Evolutionary conservation across 2,888 invertebrate species (phyloP), one percentile per base, ranked within the genome.

Genomic region (Plebejus melissa): DNA sequence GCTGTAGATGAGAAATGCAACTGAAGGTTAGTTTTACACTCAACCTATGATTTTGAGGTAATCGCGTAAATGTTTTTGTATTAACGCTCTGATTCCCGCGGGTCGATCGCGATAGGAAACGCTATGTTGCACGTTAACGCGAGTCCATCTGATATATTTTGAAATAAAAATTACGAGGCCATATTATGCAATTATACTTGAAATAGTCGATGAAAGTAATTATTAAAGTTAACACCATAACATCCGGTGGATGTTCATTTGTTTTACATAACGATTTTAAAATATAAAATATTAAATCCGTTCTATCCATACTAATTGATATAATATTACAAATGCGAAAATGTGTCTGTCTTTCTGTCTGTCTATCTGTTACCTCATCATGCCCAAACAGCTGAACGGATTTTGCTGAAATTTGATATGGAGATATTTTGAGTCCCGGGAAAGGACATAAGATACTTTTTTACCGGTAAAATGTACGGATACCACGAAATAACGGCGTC

Each of bases 1-100:
- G 22, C 22, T 22, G 22, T 22, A 22, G 22, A 22, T 22, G 22
- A 36, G 36, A 65, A 65, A 32, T 32, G 65, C 0, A 36, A 32
- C 32, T 36, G 65, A 65, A 65, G 65, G 65, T 65, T 32, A 36
- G 13, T 36, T 65, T 32, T 22, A 22, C 60, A 65, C 32, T 65
- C 79, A 77, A 77, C 77, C 77, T 76, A 69, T 74, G 78, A 80
- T 79, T 78, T 76, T 74, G 76, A 77, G 76, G 32, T 65, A 65
- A 36, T 65, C 65, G 16, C 32, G 65, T 65, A 65, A 32, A 65
- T 1, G 65, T 65, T 65, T 65, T 65, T 65, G 65, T 65, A 65
- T 65, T 41, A 83, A 85, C 86, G 87, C 87, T 87, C 87, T 87
- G 85, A 85, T 86, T 83, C 82, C 78, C 81, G 78, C 79, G 76